These are phyloP conservation scores for Lordiphosa andalusiaca DNA, from an alignment of 2,888 invertebrate species.

Conservation along the genomic window DNA sequence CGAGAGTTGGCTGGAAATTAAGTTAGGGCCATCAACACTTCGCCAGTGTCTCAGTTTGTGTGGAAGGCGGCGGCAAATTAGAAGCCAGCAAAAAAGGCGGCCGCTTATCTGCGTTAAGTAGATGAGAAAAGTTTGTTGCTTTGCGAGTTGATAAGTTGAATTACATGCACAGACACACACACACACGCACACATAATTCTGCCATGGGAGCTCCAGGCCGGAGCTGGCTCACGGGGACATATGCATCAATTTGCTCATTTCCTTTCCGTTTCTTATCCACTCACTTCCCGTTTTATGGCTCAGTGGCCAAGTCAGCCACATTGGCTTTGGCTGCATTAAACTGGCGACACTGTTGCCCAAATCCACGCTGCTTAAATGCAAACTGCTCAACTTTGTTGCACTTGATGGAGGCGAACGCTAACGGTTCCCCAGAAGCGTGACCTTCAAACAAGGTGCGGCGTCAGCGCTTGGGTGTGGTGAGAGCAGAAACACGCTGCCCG, in stretches of 20 bases:
- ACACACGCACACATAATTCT: conserved; percentile 50
- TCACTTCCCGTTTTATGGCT: conserved; percentile 36
- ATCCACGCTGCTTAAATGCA: conserved; percentile 62
- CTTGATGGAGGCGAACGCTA: conserved; percentile 20
- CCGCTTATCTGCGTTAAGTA: conserved; percentile 74
- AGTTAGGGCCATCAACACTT: conserved; percentile 73
- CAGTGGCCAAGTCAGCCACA: conserved; percentile 33
- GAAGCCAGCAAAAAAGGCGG: conserved; percentile 58
- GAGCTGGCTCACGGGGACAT: conserved; percentile 17
- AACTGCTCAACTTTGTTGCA: conserved; percentile 64
- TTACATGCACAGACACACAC: conserved; percentile 56
- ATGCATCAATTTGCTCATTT: conserved; percentile 41
- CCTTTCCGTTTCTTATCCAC: background rate
- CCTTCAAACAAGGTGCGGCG: conserved; percentile 50
- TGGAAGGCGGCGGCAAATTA: conserved; percentile 49
- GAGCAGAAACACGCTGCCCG: conserved; percentile 16
- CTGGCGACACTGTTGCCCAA: conserved; percentile 67
- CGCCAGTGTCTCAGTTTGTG: conserved; percentile 51
- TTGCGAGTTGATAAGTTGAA: conserved; percentile 69
- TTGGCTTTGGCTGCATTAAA: conserved; percentile 43
- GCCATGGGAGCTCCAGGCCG: conserved; percentile 34
- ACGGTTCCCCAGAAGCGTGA: conserved; percentile 25
- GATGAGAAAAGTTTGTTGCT: conserved; percentile 74
- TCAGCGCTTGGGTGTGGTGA: conserved; percentile 13
- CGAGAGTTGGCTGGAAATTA: conserved; percentile 66